Conservation (phyloP, 2,797 vertebrate genomes). For the Odontamblyopus lacepedii region DNA sequence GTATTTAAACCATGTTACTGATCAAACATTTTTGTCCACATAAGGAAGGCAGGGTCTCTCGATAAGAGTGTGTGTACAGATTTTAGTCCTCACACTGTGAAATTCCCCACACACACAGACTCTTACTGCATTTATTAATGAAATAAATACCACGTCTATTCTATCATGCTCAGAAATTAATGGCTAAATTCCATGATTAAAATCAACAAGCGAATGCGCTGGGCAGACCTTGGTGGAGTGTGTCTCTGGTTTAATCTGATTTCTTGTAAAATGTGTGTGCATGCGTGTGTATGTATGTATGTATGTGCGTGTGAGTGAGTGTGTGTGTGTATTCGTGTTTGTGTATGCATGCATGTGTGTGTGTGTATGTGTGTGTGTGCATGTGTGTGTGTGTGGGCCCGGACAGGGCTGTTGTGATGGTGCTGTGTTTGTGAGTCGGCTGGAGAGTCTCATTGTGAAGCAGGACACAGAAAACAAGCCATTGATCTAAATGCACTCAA, state of each 20-base stretch:
- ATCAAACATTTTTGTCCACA: too few species aligned
- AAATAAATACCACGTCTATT: background rate
- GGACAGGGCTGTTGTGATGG: constrained; percentile 58
- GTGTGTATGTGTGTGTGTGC: too few species aligned
- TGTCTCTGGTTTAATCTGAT: constrained; percentile 19
- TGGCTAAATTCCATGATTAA: background rate
- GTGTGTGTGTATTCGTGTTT: too few species aligned
- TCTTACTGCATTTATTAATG: too few species aligned
- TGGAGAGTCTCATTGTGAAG: constrained; percentile 73
- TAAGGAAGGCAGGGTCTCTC: too few species aligned
- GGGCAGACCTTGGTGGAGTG: constrained; percentile 1
- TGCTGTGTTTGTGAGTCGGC: constrained; percentile 26
- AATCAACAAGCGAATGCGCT: background rate
- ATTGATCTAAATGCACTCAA: constrained; percentile 92
- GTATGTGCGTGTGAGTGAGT: too few species aligned
- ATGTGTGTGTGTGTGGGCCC: too few species aligned
- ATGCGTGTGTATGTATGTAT: too few species aligned
- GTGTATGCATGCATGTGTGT: too few species aligned
- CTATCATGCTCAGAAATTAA: background rate
- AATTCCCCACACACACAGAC: background rate
- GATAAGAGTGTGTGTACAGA: too few species aligned
- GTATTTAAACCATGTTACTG: too few species aligned
- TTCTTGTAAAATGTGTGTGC: constrained; percentile 28
- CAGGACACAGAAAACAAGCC: constrained; percentile 82
- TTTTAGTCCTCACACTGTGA: too few species aligned